A percentile compares a stretch with the other conserved stretches of the same genome.
These are phyloP conservation scores for Rhyacophila brunnea DNA, from an alignment of 1,140 invertebrate genomes.

Conservation along the genomic window DNA sequence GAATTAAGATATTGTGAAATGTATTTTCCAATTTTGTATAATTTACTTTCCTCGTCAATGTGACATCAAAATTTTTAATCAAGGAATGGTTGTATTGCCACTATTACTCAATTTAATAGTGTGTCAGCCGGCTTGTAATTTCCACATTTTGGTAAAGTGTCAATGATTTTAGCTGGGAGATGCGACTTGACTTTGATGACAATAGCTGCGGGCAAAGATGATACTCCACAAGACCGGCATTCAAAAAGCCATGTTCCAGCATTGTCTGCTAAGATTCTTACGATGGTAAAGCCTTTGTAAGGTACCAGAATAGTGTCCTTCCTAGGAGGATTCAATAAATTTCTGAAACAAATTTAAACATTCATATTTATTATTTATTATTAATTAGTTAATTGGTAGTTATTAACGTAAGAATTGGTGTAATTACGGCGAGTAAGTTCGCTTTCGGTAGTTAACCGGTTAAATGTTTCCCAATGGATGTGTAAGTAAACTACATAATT, in stretches of 20 bases:
- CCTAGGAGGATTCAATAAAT: conserved; percentile 44
- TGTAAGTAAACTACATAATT: too few relatives aligned
- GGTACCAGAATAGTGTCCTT: conserved; percentile 60
- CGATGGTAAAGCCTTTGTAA: conserved; percentile 55
- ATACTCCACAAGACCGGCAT: conserved; percentile 46
- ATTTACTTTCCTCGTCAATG: too few relatives aligned
- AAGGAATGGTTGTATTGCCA: too few relatives aligned
- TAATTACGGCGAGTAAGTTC: too few relatives aligned
- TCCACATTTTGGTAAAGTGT: conserved; percentile 49
- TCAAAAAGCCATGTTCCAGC: conserved; percentile 55
- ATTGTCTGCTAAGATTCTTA: conserved; percentile 52
- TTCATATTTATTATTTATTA: not conserved
- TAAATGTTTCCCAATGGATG: too few relatives aligned
- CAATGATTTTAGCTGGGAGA: conserved; percentile 44
- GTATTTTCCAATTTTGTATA: too few relatives aligned
- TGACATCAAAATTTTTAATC: too few relatives aligned
- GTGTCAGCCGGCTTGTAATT: conserved; percentile 50
- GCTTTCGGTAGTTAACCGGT: too few relatives aligned
- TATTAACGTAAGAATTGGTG: too few relatives aligned
- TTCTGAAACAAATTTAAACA: conserved; percentile 38
- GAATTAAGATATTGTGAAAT: too few relatives aligned
- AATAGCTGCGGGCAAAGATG: conserved; percentile 46
- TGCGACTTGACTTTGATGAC: conserved; percentile 45
- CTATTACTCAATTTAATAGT: conserved; percentile 45
- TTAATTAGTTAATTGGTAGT: not conserved